phyloP scores from a whole-genome alignment of 2,888 invertebrate species.

The Drosophila prostipennis region DNA sequence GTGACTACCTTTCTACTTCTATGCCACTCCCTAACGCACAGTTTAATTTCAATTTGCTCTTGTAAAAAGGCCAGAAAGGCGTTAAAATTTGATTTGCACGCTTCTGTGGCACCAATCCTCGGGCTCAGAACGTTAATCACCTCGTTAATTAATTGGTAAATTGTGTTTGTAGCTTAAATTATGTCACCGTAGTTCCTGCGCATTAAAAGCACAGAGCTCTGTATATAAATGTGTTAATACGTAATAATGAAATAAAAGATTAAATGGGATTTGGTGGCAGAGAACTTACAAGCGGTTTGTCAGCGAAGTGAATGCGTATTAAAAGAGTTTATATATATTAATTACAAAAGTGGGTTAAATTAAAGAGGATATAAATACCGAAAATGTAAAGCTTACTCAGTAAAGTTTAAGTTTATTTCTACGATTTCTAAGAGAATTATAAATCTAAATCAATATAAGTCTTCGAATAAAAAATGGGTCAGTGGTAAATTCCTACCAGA shows the following conservation, averaged over 20 bases:
- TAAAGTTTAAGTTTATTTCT: no score
- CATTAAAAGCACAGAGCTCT: conserved; percentile 8
- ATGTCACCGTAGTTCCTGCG: conserved; percentile 31
- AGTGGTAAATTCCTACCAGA: no score
- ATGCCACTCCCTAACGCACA: conserved; percentile 41
- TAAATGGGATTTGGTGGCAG: conserved; percentile 47
- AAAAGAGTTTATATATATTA: conserved; percentile 21
- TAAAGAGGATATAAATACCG: no score
- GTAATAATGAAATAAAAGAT: conserved; percentile 69
- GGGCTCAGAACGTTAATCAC: conserved; percentile 54
- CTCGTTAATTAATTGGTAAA: conserved; percentile 71
- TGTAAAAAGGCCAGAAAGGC: conserved; percentile 49
- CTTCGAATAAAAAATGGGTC: no score
- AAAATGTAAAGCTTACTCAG: not conserved
- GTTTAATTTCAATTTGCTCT: conserved; percentile 62
- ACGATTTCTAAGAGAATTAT: no score
- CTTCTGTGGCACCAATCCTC: conserved; percentile 25
- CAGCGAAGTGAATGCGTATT: conserved; percentile 25
- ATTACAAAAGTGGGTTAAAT: conserved; percentile 11
- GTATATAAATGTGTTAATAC: conserved; percentile 51
- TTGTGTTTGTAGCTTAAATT: conserved; percentile 62
- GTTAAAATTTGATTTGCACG: conserved; percentile 63
- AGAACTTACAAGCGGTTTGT: conserved; percentile 44
- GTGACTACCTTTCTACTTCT: conserved; percentile 17
- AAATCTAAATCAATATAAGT: no score